Evolutionary conservation across 2,113 vertebrate genomes (phyloP).

Genomic region (Arothron firmamentum): DNA sequence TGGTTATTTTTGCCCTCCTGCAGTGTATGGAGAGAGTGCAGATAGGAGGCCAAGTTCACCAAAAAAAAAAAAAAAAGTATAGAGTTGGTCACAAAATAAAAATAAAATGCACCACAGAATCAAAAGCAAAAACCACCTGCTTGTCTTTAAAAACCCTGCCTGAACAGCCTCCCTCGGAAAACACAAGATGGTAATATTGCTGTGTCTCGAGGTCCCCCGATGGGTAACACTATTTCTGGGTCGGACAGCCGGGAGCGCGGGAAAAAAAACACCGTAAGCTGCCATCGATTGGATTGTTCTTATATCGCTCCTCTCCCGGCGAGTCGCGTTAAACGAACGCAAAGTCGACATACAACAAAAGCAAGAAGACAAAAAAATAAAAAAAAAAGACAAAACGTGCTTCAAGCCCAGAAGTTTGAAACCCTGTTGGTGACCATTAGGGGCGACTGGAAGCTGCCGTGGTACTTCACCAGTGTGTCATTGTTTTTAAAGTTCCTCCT

Average conservation of each 20-base stretch:
- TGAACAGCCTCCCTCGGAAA: slow-evolving; percentile 61
- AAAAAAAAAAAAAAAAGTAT: slow-evolving; percentile 32
- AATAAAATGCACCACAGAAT: slow-evolving; percentile 75
- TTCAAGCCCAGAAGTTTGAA: slow-evolving; percentile 72
- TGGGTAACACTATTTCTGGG: slow-evolving; percentile 60
- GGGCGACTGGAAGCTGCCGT: slow-evolving; percentile 73
- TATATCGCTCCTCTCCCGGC: slow-evolving; percentile 69
- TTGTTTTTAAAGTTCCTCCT: slow-evolving; percentile 2
- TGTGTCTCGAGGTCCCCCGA: slow-evolving; percentile 72
- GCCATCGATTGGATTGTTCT: slow-evolving; percentile 72
- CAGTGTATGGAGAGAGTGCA: slow-evolving; percentile 69
- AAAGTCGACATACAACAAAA: slow-evolving; percentile 58
- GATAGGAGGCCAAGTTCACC: slow-evolving; percentile 60
- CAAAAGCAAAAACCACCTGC: slow-evolving; percentile 63
- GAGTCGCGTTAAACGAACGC: slow-evolving; percentile 64
- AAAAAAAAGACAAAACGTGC: slow-evolving; percentile 43
- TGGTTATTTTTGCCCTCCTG: slow-evolving; percentile 52
- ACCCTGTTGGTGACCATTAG: slow-evolving; percentile 56
- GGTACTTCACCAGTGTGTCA: slow-evolving; percentile 64
- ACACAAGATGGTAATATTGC: slow-evolving; percentile 81
- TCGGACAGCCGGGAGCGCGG: slow-evolving; percentile 57
- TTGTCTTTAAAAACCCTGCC: slow-evolving; percentile 56
- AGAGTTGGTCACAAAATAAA: slow-evolving; percentile 72
- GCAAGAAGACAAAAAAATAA: slow-evolving; percentile 43
- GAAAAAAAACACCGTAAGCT: slow-evolving; percentile 72